Evolutionary conservation across 1,140 invertebrate species (phyloP).

Genomic region (Anagrus nilaparvatae): DNA sequence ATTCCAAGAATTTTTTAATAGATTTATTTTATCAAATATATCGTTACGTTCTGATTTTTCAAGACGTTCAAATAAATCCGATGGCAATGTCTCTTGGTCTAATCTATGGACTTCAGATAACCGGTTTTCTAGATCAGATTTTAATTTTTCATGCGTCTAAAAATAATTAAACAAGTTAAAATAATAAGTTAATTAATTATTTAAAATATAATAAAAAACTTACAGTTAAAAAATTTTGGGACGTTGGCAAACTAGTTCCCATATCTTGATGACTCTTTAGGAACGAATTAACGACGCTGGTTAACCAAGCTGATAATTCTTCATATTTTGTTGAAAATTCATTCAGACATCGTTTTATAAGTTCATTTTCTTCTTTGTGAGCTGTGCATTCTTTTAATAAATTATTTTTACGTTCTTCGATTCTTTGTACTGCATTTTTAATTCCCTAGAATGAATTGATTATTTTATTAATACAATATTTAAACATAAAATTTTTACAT

Average conservation of each 20-base stretch:
- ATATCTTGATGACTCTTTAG: constrained; percentile 65
- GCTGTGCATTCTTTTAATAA: constrained; percentile 58
- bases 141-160: constrained; percentile 61
- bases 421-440: constrained; percentile 55
- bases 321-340: constrained; percentile 63
- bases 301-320: constrained; percentile 61
- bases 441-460: constrained; percentile 45
- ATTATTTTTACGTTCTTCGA: constrained; percentile 62
- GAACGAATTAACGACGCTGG: constrained; percentile 59
- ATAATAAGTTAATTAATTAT: too few relatives aligned
- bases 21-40: constrained; percentile 51
- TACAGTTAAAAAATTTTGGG: constrained; percentile 56
- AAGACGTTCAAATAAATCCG: constrained; percentile 53
- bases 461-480: too few relatives aligned
- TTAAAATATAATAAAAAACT: too few relatives aligned
- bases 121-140: constrained; percentile 62
- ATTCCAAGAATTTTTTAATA: constrained; percentile 52
- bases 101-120: constrained; percentile 26
- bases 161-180: too few relatives aligned
- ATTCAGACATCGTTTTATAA: constrained; percentile 54
- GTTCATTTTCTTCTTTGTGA: constrained; percentile 61
- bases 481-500: too few relatives aligned
- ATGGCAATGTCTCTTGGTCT: constrained; percentile 57
- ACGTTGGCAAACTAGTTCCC: constrained; percentile 58
- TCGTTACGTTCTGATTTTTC: constrained; percentile 54